These are phyloP conservation scores for Sitobion miscanthi DNA, from an alignment of 1,140 invertebrate species.

Conservation along the genomic window DNA sequence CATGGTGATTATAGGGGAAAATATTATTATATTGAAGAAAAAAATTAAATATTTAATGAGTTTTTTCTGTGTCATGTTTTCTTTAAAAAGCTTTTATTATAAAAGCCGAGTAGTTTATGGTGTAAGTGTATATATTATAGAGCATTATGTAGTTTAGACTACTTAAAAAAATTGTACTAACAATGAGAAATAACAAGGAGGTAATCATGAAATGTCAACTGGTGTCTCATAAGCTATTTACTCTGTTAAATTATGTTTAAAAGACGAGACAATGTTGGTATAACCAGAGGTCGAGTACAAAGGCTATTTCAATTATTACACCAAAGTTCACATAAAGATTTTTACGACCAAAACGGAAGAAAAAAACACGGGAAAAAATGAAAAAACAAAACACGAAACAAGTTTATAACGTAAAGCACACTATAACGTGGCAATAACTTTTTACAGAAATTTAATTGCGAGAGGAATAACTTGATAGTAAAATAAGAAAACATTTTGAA, in stretches of 20 bases:
- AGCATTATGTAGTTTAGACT: background rate
- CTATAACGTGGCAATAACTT: conserved; percentile 40
- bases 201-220: conserved; percentile 38
- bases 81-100: background rate
- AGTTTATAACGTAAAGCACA: background rate
- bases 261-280: conserved; percentile 27
- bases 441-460: conserved; percentile 5
- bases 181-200: background rate
- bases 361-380: background rate
- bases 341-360: conserved; percentile 32
- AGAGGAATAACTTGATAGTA: conserved; percentile 30
- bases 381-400: conserved; percentile 25
- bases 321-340: conserved; percentile 38
- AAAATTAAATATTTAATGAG: background rate
- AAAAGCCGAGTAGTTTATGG: conserved; percentile 26
- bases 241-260: conserved; percentile 39
- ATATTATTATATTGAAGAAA: background rate
- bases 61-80: background rate
- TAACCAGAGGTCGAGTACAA: conserved; percentile 37
- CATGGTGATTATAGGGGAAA: background rate
- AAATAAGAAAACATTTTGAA: conserved; percentile 31
- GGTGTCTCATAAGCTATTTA: conserved; percentile 39
- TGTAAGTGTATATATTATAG: background rate
- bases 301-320: conserved; percentile 44
- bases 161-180: background rate